A percentile compares a stretch with the other conserved stretches of the same genome.
These are phyloP conservation scores for Empis stercorea DNA, from an alignment of 2,888 invertebrate species.

Conservation along the genomic window DNA sequence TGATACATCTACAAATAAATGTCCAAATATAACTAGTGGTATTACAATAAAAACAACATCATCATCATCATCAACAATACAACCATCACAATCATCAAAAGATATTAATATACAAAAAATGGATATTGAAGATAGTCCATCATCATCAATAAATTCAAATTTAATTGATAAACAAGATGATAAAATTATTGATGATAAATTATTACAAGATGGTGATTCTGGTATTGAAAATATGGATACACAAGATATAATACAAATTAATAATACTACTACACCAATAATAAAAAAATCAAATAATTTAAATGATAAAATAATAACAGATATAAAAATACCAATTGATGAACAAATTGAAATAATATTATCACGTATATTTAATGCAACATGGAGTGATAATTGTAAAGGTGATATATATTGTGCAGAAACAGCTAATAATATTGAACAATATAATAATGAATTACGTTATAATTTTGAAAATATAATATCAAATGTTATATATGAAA, in stretches of 20 bases:
- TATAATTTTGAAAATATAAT: slow-evolving; percentile 40
- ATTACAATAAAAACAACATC: slow-evolving; percentile 1
- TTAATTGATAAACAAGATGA: slow-evolving; percentile 40
- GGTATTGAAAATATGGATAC: slow-evolving; percentile 66
- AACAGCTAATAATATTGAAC: slow-evolving; percentile 44
- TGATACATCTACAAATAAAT: slow-evolving; percentile 4
- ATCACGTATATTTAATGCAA: slow-evolving; percentile 56
- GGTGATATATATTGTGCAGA: slow-evolving; percentile 45
- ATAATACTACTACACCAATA: slow-evolving; percentile 6
- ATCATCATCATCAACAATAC: slow-evolving; percentile 8
- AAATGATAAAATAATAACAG: background rate
- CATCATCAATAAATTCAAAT: slow-evolving; percentile 3
- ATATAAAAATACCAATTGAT: slow-evolving; percentile 29
- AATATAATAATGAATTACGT: slow-evolving; percentile 36
- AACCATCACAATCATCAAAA: slow-evolving; percentile 8
- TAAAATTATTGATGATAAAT: slow-evolving; percentile 41
- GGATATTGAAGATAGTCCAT: slow-evolving; percentile 27
- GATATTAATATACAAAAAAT: slow-evolving; percentile 17
- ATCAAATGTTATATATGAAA: slow-evolving; percentile 54
- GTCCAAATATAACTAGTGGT: slow-evolving; percentile 5
- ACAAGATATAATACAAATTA: slow-evolving; percentile 19
- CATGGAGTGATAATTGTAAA: slow-evolving; percentile 51
- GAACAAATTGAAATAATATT: slow-evolving; percentile 42
- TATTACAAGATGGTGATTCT: slow-evolving; percentile 49
- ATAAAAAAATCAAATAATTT: background rate